phyloP scores from a whole-genome alignment of 2,113 vertebrate genomes.

The Todiramphus saurophagus region DNA sequence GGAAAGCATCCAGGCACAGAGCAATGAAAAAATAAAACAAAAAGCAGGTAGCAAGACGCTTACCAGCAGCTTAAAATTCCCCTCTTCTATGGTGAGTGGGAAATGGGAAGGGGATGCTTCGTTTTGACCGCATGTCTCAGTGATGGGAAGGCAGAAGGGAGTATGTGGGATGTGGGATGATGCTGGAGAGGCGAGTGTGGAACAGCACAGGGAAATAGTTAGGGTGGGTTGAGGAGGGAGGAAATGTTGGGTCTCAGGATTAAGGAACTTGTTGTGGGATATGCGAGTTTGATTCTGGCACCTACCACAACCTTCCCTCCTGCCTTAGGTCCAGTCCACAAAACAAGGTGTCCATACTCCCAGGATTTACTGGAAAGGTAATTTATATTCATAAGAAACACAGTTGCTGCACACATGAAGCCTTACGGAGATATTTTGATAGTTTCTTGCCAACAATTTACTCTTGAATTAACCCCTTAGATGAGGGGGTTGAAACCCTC shows the following conservation, averaged over 20 bases:
- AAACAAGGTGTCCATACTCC: neutral
- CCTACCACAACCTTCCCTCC: neutral
- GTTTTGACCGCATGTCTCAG: neutral
- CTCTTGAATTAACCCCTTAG: neutral
- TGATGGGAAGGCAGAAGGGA: neutral
- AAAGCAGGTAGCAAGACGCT: neutral
- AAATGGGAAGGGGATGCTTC: neutral
- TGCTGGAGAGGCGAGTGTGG: neutral
- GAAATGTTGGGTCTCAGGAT: neutral
- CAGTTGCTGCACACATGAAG: neutral
- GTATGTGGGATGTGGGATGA: neutral
- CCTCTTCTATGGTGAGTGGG: rapidly evolving
- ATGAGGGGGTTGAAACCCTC: neutral
- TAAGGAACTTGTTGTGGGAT: neutral
- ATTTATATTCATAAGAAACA: neutral
- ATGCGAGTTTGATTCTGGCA: rapidly evolving
- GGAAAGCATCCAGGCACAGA: neutral
- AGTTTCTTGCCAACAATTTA: neutral
- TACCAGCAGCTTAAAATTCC: neutral
- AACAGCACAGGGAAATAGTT: neutral
- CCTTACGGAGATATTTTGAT: neutral
- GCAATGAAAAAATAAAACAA: neutral
- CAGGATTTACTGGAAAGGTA: neutral
- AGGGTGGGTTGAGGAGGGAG: too few species aligned
- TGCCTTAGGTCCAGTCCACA: neutral